Percentiles rank a stretch among this genome's conserved stretches.
These are phyloP conservation scores for Drosophila suzukii DNA, from an alignment of 1,140 invertebrate genomes.

Conservation along the genomic window DNA sequence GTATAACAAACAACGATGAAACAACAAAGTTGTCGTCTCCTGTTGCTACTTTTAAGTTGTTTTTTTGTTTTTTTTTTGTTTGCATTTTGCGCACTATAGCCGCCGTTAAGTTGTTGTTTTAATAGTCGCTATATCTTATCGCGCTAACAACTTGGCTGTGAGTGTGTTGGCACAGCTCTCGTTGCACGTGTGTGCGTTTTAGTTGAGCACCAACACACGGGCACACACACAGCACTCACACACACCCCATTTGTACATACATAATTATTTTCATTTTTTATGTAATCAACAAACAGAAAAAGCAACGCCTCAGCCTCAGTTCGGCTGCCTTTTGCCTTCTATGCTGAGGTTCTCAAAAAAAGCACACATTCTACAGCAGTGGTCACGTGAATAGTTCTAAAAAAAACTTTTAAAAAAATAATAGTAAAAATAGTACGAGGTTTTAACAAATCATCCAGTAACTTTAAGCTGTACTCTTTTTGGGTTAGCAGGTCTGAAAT, in stretches of 20 bases:
- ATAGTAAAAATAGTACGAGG: too few species aligned
- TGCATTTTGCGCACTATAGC: conserved; percentile 71
- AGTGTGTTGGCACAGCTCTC: conserved; percentile 26
- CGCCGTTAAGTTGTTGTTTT: conserved; percentile 25
- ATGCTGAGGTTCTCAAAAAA: conserved; percentile 64
- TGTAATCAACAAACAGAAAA: conserved; percentile 75
- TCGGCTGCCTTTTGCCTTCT: conserved; percentile 5
- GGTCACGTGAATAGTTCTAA: conserved; percentile 40
- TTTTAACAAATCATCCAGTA: too few species aligned
- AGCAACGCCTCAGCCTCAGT: conserved; percentile 45
- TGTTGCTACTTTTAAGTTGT: conserved; percentile 43
- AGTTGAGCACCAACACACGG: conserved; percentile 14
- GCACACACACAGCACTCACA: conserved; percentile 19
- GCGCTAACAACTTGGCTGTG: conserved; percentile 46
- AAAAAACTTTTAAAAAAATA: not conserved
- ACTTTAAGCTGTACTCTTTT: too few species aligned
- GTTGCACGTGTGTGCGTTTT: conserved; percentile 15
- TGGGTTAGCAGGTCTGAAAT: too few species aligned
- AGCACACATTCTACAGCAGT: conserved; percentile 16
- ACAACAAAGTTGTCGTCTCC: conserved; percentile 55
- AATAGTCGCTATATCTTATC: conserved; percentile 63
- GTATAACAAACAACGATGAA: conserved; percentile 51
- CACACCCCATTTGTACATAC: conserved; percentile 40
- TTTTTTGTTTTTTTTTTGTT: conserved; percentile 49
- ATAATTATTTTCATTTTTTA: conserved; percentile 81